Evolutionary conservation across 30 jellyfish, hydroid and myxozoan species (phyloP).

Genomic region (Aurelia sp.): DNA sequence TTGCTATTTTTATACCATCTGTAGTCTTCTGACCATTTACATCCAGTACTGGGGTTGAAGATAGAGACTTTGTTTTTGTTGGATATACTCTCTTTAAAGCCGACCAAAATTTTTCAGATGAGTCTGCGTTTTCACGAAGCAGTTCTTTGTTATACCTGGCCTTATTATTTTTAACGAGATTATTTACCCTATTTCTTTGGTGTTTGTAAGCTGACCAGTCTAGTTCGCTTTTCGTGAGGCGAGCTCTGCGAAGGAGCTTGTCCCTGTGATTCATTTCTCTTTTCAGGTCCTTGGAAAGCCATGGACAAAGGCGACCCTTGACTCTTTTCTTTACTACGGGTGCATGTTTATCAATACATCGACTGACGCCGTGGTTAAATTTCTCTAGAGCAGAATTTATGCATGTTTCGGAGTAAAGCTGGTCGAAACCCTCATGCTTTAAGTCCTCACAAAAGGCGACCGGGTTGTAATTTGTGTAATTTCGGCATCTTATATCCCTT

Average conservation of each 20-base stretch:
- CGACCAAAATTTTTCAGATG: no score
- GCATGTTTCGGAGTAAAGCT: slow-evolving; percentile 13
- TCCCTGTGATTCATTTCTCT: slow-evolving; percentile 44
- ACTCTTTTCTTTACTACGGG: slow-evolving; percentile 26
- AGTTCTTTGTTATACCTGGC: slow-evolving; percentile 37
- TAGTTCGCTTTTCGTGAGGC: slow-evolving; percentile 20
- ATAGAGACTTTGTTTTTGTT: no score
- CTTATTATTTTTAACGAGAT: slow-evolving; percentile 2
- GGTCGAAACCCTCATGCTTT: slow-evolving; percentile 20
- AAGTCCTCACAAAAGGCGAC: slow-evolving; percentile 21
- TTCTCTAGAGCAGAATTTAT: slow-evolving; percentile 23
- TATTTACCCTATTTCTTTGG: slow-evolving; percentile 30
- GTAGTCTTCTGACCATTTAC: no score
- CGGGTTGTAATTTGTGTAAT: slow-evolving; percentile 17
- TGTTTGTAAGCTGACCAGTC: slow-evolving; percentile 33
- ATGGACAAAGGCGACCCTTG: slow-evolving; percentile 44
- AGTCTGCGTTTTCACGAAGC: slow-evolving; percentile 35
- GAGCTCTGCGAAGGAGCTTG: slow-evolving; percentile 30
- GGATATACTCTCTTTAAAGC: no score
- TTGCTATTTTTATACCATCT: no score
- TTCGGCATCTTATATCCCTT: slow-evolving; percentile 31
- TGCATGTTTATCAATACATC: slow-evolving; percentile 48
- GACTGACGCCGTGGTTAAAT: background rate
- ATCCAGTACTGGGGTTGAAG: no score
- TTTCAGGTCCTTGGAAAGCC: no score